Evolutionary conservation across 2,113 vertebrate species (phyloP).

Genomic region (Tautogolabrus adspersus): DNA sequence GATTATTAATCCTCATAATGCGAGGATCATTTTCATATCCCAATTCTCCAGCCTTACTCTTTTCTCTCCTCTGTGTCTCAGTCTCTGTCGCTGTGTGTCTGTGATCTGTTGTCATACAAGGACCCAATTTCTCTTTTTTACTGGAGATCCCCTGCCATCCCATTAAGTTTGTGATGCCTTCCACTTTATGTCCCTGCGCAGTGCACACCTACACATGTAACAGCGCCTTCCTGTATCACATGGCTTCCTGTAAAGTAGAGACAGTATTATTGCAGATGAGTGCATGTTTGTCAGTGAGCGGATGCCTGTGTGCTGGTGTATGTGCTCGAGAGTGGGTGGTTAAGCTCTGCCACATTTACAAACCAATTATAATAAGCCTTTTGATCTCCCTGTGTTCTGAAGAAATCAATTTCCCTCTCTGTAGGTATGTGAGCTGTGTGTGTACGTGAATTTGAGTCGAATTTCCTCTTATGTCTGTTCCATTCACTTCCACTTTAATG

Average conservation of each 20-base stretch:
- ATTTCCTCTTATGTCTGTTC: conserved; percentile 36
- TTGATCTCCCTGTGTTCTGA: conserved; percentile 76
- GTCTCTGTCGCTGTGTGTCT: conserved; percentile 29
- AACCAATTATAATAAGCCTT: conserved; percentile 78
- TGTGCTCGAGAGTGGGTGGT: conserved; percentile 51
- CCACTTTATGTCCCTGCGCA: conserved; percentile 1
- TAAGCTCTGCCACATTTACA: conserved; percentile 69
- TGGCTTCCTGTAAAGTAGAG: conserved; percentile 8
- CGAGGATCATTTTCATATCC: conserved; percentile 73
- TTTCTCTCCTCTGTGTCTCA: conserved; percentile 25
- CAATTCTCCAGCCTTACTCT: conserved; percentile 56
- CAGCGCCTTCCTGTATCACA: conserved; percentile 13
- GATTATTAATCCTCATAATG: conserved; percentile 80
- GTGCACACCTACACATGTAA: conserved; percentile 26
- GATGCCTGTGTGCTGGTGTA: conserved; percentile 36
- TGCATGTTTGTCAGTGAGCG: conserved; percentile 37
- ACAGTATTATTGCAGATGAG: conserved; percentile 28
- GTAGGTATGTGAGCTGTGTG: conserved; percentile 46
- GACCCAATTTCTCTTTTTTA: conserved; percentile 60
- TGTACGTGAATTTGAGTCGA: conserved; percentile 8
- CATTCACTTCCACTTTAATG: conserved; percentile 64
- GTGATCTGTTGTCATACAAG: conserved; percentile 30
- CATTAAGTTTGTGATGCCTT: conserved; percentile 33
- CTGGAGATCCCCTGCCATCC: conserved; percentile 27
- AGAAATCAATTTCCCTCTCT: conserved; percentile 74